These are phyloP conservation scores for Hirtodrosophila cameraria DNA, from an alignment of 2,888 invertebrate species.

Conservation along the genomic window DNA sequence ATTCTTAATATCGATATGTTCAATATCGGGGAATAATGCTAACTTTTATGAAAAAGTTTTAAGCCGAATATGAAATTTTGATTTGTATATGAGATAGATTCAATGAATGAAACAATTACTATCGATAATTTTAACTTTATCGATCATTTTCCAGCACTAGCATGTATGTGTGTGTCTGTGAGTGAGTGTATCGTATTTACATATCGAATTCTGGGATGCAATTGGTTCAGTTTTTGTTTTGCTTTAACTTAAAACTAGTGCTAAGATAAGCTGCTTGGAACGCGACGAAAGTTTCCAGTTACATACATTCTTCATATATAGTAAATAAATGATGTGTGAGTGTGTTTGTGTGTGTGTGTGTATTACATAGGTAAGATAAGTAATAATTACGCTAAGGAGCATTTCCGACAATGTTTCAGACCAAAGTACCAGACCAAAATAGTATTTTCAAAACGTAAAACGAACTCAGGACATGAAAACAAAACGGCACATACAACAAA, in stretches of 20 bases:
- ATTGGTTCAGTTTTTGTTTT: slow-evolving; percentile 34
- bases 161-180: slow-evolving; percentile 11
- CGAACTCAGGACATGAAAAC: slow-evolving; percentile 63
- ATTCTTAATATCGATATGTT: too few relatives aligned
- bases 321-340: too few relatives aligned
- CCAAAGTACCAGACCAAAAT: slow-evolving; percentile 76
- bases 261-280: slow-evolving; percentile 67
- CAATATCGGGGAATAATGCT: too few relatives aligned
- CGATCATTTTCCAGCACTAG: neutral
- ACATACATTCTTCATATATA: slow-evolving; percentile 44
- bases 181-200: slow-evolving; percentile 48
- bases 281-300: slow-evolving; percentile 67
- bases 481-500: slow-evolving; percentile 75
- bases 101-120: too few relatives aligned
- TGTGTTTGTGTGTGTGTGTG: slow-evolving; percentile 46
- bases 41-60: too few relatives aligned
- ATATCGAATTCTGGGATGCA: slow-evolving; percentile 53
- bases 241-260: slow-evolving; percentile 64
- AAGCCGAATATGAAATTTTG: too few relatives aligned
- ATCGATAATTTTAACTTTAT: too few relatives aligned
- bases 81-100: too few relatives aligned
- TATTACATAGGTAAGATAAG: slow-evolving; percentile 65
- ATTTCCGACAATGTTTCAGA: slow-evolving; percentile 78
- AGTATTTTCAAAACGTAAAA: slow-evolving; percentile 48
- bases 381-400: slow-evolving; percentile 73